Percentiles rank a stretch among this genome's conserved stretches.
These are phyloP conservation scores for Liasis olivaceus DNA, from an alignment of 2,797 vertebrate species.

Conservation along the genomic window DNA sequence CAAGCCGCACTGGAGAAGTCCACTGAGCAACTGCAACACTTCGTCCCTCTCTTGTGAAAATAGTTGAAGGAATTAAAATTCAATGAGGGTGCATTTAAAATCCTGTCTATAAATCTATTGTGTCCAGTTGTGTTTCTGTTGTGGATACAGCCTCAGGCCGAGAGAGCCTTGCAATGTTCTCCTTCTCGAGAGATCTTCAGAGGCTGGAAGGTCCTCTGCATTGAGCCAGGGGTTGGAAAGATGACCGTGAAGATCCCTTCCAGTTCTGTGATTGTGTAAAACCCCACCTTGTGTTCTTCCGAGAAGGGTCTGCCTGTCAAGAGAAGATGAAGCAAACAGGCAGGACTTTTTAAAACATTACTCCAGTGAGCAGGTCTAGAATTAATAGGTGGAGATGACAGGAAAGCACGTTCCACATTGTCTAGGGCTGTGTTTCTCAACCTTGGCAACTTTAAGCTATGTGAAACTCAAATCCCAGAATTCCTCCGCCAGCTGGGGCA, in stretches of 20 bases:
- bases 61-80: conserved; percentile 3
- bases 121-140: not conserved
- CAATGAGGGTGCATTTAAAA: not conserved
- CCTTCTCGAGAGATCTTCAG: no score
- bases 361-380: no score
- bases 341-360: no score
- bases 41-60: not conserved
- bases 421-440: no score
- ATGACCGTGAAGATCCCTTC: not conserved
- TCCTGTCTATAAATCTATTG: not conserved
- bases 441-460: no score
- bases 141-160: not conserved
- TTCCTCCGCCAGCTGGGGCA: no score
- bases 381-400: no score
- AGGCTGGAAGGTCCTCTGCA: not conserved
- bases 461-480: no score
- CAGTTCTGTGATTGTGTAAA: not conserved
- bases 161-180: not conserved
- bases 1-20: not conserved
- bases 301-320: no score
- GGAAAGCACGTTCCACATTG: no score
- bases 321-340: no score
- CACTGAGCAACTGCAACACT: not conserved
- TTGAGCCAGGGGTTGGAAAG: not conserved
- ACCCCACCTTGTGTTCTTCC: not conserved